A percentile compares a stretch with the other conserved stretches of the same genome.
phyloP scores from a whole-genome alignment of 2,888 invertebrate species.

The Stenichneumon culpator region DNA sequence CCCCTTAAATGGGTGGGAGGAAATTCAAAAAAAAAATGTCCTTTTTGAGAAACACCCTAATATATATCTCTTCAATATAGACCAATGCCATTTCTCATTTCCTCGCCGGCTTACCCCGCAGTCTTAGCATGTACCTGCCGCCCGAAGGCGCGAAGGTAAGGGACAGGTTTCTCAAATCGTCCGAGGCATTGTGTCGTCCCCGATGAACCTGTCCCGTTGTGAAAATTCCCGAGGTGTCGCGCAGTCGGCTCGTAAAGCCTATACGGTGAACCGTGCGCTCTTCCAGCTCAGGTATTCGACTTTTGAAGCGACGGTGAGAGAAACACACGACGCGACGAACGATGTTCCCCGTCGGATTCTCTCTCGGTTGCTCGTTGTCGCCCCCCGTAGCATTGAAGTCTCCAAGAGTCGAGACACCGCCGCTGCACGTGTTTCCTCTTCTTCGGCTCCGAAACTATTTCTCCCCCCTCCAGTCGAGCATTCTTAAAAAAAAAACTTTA shows the following conservation, averaged over 20 bases:
- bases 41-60: too few relatives aligned
- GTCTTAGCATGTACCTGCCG: too few relatives aligned
- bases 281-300: constrained; percentile 50
- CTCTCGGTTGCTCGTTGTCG: constrained; percentile 32
- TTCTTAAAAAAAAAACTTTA: not conserved
- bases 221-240: constrained; percentile 50
- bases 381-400: constrained; percentile 63
- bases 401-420: constrained; percentile 47
- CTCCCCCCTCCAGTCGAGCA: not conserved
- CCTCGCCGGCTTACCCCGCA: too few relatives aligned
- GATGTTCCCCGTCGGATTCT: not conserved
- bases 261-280: constrained; percentile 12
- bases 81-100: too few relatives aligned
- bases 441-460: constrained; percentile 35
- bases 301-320: constrained; percentile 21
- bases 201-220: constrained; percentile 61
- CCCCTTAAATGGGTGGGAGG: too few relatives aligned
- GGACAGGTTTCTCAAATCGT: constrained; percentile 32
- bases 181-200: constrained; percentile 38
- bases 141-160: not conserved
- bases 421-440: constrained; percentile 65
- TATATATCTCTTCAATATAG: too few relatives aligned
- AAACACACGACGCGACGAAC: not conserved
- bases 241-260: constrained; percentile 46
- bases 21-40: too few relatives aligned